These are phyloP conservation scores for Dolichoris vasculosae DNA, from an alignment of 1,140 invertebrate species.

Conservation along the genomic window DNA sequence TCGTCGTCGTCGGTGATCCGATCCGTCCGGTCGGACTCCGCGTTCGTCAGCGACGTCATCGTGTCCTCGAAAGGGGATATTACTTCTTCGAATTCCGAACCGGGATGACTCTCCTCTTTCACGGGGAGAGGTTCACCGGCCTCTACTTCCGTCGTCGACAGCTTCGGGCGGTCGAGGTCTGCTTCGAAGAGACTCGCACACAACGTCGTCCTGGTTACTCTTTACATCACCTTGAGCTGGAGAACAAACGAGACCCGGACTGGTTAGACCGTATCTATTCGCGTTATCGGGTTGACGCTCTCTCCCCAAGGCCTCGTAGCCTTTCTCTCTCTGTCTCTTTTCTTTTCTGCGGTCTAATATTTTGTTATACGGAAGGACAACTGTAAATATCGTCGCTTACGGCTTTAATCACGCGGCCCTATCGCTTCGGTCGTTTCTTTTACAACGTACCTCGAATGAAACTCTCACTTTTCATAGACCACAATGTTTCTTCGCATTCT, in stretches of 20 bases:
- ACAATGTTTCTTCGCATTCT: too few relatives aligned
- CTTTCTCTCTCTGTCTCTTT: too few relatives aligned
- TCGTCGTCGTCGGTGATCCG: conserved; percentile 85
- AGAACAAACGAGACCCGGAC: background rate
- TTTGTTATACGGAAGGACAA: background rate
- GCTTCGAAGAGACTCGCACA: background rate
- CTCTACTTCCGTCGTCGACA: conserved; percentile 43
- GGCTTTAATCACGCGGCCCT: background rate
- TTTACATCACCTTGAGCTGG: conserved; percentile 49
- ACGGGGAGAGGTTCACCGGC: conserved; percentile 46
- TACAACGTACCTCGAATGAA: too few relatives aligned
- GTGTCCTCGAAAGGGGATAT: conserved; percentile 46
- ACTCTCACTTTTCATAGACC: too few relatives aligned
- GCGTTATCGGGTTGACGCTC: too few relatives aligned
- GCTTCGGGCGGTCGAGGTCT: conserved; percentile 29
- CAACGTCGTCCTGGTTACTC: conserved; percentile 1
- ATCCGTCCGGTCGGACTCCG: conserved; percentile 75
- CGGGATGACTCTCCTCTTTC: conserved; percentile 43
- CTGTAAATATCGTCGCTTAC: background rate
- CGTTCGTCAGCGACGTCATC: conserved; percentile 66
- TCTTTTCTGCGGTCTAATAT: too few relatives aligned
- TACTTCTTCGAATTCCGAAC: conserved; percentile 15
- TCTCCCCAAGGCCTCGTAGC: background rate
- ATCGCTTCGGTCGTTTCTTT: background rate
- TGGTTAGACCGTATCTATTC: background rate